These are phyloP conservation scores for Macrophya alboannulata DNA, from an alignment of 2,888 invertebrate species.

Conservation along the genomic window DNA sequence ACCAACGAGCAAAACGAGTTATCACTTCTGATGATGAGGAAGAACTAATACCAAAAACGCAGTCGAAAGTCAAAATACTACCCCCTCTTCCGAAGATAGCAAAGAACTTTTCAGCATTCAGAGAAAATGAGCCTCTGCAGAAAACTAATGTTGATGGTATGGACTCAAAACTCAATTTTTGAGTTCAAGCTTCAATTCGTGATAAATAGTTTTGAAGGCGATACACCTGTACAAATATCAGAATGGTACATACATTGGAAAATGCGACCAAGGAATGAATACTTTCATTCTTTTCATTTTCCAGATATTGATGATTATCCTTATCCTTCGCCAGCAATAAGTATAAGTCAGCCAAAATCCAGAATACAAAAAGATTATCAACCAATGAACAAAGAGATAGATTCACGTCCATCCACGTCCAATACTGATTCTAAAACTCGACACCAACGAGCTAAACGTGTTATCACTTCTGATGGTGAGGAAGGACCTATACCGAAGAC, in stretches of 20 bases:
- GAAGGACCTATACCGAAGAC: slow-evolving; percentile 1
- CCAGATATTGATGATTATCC: neutral
- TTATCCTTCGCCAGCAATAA: neutral
- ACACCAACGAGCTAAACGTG: neutral
- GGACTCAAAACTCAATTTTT: neutral
- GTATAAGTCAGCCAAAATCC: neutral
- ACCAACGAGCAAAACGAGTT: slow-evolving; percentile 9
- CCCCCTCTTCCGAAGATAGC: slow-evolving; percentile 20
- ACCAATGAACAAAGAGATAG: neutral
- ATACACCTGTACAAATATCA: too few species aligned
- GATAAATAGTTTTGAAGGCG: neutral
- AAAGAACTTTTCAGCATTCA: neutral
- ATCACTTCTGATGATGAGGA: slow-evolving; percentile 14
- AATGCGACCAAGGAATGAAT: neutral
- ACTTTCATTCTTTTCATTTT: neutral
- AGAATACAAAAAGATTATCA: neutral
- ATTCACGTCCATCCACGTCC: neutral
- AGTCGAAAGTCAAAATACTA: neutral
- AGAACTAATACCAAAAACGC: neutral
- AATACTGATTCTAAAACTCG: neutral
- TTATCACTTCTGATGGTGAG: slow-evolving; percentile 8
- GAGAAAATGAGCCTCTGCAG: neutral
- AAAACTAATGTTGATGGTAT: slow-evolving; percentile 6
- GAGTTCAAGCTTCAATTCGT: neutral
- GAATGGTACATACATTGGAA: neutral